These are phyloP conservation scores for Clupea harengus DNA, from an alignment of 2,113 vertebrate species.

Conservation along the genomic window DNA sequence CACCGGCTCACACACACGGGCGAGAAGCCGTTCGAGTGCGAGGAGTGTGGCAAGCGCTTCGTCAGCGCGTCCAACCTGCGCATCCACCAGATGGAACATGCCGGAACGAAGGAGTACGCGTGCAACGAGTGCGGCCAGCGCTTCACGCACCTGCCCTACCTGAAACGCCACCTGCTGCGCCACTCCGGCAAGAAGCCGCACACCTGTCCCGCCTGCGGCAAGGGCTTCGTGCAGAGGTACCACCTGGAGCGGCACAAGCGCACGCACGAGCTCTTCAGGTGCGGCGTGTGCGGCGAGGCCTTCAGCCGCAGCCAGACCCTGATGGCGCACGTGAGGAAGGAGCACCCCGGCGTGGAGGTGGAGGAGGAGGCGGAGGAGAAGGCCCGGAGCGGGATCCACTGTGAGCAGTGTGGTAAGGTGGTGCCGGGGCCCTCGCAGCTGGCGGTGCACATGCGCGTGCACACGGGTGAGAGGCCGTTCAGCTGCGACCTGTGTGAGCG, in stretches of 20 bases:
- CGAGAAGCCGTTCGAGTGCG: conserved; percentile 29
- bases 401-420: conserved; percentile 35
- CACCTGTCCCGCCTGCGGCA: conserved; percentile 60
- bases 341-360: conserved; percentile 56
- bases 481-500: conserved; percentile 27
- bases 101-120: conserved; percentile 27
- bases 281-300: conserved; percentile 59
- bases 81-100: conserved; percentile 38
- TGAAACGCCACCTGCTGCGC: conserved; percentile 66
- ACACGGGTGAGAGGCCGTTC: conserved; percentile 37
- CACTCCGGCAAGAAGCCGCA: conserved; percentile 65
- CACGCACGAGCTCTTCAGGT: conserved; percentile 61
- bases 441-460: conserved; percentile 40
- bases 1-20: conserved; percentile 34
- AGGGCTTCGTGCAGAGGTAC: conserved; percentile 63
- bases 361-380: conserved; percentile 23
- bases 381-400: conserved; percentile 10
- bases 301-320: conserved; percentile 63
- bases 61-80: conserved; percentile 27
- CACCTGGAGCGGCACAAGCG: conserved; percentile 64
- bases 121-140: conserved; percentile 28
- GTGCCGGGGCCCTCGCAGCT: conserved; percentile 16
- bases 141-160: conserved; percentile 26
- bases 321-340: conserved; percentile 55
- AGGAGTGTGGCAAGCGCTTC: conserved; percentile 31